phyloP scores from a whole-genome alignment of 2,888 invertebrate species.

The Altica lythri region DNA sequence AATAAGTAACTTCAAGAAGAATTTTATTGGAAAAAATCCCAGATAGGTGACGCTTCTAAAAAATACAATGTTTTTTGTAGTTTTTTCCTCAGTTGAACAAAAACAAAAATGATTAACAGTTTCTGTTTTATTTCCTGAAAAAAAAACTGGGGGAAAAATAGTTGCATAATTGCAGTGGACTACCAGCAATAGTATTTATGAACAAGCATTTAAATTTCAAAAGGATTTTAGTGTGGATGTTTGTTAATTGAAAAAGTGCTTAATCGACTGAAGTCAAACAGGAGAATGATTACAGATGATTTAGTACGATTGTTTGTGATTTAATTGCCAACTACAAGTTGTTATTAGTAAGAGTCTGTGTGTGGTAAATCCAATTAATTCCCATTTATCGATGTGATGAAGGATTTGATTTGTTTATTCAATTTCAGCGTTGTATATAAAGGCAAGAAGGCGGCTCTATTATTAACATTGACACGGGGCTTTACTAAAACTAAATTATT shows the following conservation, averaged over 20 bases:
- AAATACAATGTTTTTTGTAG: too few species aligned
- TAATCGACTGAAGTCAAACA: constrained; percentile 11
- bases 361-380: constrained; percentile 32
- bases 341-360: constrained; percentile 34
- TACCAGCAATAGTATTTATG: too few species aligned
- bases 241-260: constrained; percentile 30
- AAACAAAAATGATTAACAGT: too few species aligned
- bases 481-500: constrained; percentile 20
- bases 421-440: constrained; percentile 11
- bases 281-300: constrained; percentile 33
- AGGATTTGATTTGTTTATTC: constrained; percentile 28
- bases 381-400: constrained; percentile 23
- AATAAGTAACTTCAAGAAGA: too few species aligned
- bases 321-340: constrained; percentile 33
- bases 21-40: too few species aligned
- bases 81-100: too few species aligned
- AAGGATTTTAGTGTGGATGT: too few species aligned
- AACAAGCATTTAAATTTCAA: too few species aligned
- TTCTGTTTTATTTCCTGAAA: too few species aligned
- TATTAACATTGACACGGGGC: constrained; percentile 19
- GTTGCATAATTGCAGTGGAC: too few species aligned
- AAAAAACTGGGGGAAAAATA: too few species aligned
- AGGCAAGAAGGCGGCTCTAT: constrained; percentile 14
- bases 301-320: constrained; percentile 28
- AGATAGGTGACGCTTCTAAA: too few species aligned